Percentiles rank a stretch among this genome's conserved stretches.
These are phyloP conservation scores for Amyelois transitella DNA, from an alignment of 1,140 invertebrate genomes.

Conservation along the genomic window DNA sequence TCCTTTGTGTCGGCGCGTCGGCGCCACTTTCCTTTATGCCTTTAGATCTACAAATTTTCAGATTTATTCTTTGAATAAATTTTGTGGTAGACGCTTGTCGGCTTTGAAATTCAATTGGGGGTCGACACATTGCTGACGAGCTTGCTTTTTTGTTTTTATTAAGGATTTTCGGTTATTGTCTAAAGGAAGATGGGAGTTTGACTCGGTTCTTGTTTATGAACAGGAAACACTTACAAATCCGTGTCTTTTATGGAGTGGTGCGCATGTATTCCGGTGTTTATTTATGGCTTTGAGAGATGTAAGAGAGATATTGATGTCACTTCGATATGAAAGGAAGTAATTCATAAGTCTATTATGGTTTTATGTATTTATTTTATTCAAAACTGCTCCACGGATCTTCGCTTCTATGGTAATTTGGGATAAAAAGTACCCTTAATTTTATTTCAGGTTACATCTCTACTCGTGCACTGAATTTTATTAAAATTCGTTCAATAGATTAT, in stretches of 20 bases:
- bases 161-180: slow-evolving; percentile 41
- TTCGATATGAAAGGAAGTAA: too few species aligned
- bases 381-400: too few species aligned
- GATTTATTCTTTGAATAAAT: slow-evolving; percentile 75
- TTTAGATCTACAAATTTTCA: slow-evolving; percentile 74
- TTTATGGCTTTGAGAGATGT: neutral
- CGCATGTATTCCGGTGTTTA: slow-evolving; percentile 2
- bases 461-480: too few species aligned
- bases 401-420: too few species aligned
- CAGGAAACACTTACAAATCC: slow-evolving; percentile 21
- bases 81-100: slow-evolving; percentile 70
- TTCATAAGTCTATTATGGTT: too few species aligned
- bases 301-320: too few species aligned
- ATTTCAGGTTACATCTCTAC: too few species aligned
- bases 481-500: too few species aligned
- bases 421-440: too few species aligned
- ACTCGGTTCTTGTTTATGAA: slow-evolving; percentile 22
- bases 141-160: slow-evolving; percentile 53
- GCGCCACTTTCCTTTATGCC: slow-evolving; percentile 68
- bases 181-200: slow-evolving; percentile 19
- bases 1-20: slow-evolving; percentile 70
- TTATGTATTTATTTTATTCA: too few species aligned
- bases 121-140: slow-evolving; percentile 69
- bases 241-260: slow-evolving; percentile 6
- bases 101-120: slow-evolving; percentile 74